A percentile compares a stretch with the other conserved stretches of the same genome.
Conservation (phyloP, 1,140 invertebrate species). For the Cyrtorhinus lividipennis region DNA sequence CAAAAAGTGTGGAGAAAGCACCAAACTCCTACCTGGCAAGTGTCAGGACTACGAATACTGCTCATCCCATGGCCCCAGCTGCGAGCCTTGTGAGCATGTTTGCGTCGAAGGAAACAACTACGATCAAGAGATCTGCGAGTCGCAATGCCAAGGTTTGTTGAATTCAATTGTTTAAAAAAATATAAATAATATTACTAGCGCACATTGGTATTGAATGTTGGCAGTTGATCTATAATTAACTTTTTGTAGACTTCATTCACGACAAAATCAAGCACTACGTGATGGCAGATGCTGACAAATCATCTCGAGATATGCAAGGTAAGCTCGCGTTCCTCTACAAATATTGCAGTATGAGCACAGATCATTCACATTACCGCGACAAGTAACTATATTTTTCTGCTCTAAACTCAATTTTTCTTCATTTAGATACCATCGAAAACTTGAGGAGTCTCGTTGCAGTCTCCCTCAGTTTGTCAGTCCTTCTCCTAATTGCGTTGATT, state of each 20-base stretch:
- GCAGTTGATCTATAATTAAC: no score
- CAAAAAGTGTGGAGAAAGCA: not conserved
- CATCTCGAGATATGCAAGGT: not conserved
- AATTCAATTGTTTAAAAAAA: no score
- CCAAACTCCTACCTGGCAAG: not conserved
- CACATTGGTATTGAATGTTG: no score
- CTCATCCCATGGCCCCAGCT: not conserved
- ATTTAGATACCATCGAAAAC: constrained; percentile 1
- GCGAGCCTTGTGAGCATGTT: not conserved
- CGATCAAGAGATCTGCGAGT: not conserved
- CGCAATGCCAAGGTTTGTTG: constrained; percentile 12
- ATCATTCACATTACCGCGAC: no score
- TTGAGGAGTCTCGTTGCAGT: not conserved
- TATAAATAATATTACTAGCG: no score
- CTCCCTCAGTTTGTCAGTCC: not conserved
- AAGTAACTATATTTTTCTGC: no score
- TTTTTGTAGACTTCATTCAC: not conserved
- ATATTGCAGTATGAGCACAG: no score
- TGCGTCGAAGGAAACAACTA: not conserved
- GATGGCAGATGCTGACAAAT: not conserved
- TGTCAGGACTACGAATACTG: not conserved
- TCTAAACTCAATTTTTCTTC: no score
- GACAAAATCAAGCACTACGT: not conserved
- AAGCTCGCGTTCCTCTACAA: no score
- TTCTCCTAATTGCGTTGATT: not conserved